phyloP scores from a whole-genome alignment of 2,888 invertebrate species.

The Mycalesis mineus region DNA sequence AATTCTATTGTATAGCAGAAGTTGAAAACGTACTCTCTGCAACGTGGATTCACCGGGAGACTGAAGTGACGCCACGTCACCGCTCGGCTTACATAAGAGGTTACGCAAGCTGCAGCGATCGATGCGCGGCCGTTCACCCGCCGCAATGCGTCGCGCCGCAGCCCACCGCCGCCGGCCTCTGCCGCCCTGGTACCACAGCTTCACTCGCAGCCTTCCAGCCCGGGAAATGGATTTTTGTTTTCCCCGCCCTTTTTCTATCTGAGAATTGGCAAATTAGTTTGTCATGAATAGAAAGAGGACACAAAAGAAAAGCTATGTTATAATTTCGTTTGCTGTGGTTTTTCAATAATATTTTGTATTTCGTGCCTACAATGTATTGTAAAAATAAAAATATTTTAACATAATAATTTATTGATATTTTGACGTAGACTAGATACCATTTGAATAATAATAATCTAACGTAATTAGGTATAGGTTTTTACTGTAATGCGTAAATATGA shows the following conservation, averaged over 20 bases:
- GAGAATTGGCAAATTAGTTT: neutral
- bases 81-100: constrained; percentile 63
- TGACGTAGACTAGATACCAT: too few species aligned
- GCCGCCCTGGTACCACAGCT: constrained; percentile 57
- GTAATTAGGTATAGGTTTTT: too few species aligned
- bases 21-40: constrained; percentile 11
- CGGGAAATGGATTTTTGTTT: constrained; percentile 38
- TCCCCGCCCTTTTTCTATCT: constrained; percentile 1
- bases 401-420: too few species aligned
- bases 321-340: neutral
- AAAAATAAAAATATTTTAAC: too few species aligned
- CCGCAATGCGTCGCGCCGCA: constrained; percentile 71
- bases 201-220: constrained; percentile 29
- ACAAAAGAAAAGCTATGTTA: neutral
- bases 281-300: neutral
- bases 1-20: constrained; percentile 12
- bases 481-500: too few species aligned
- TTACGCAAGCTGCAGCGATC: constrained; percentile 66
- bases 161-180: constrained; percentile 48
- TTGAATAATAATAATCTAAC: too few species aligned
- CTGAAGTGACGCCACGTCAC: constrained; percentile 58
- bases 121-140: constrained; percentile 77
- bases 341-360: neutral
- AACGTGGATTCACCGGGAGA: constrained; percentile 10
- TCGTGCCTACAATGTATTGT: too few species aligned